These are phyloP conservation scores for Heloderma charlesbogerti DNA, from an alignment of 2,113 vertebrate genomes.

Conservation along the genomic window DNA sequence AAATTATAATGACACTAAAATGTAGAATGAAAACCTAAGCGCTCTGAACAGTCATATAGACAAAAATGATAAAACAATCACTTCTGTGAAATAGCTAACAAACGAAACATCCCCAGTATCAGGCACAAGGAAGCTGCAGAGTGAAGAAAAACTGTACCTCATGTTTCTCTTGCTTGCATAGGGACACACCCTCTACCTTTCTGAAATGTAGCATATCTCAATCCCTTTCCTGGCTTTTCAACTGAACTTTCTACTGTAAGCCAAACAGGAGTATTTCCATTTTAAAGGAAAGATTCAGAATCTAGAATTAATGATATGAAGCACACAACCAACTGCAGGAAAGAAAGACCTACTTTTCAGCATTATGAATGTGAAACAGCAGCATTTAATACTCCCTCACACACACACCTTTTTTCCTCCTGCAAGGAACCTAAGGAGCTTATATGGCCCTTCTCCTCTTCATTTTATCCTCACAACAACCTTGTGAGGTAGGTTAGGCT, in stretches of 20 bases:
- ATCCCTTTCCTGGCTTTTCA: neutral
- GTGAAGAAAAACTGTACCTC: neutral
- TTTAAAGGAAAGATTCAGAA: neutral
- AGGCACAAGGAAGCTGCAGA: neutral
- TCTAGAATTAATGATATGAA: neutral
- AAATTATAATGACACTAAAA: slow-evolving; percentile 9
- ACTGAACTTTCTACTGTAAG: neutral
- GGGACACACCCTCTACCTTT: too few species aligned
- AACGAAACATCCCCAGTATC: neutral
- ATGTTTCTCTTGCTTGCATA: neutral
- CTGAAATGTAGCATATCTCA: neutral
- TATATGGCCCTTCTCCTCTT: too few species aligned
- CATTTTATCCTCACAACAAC: too few species aligned
- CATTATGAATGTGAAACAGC: too few species aligned
- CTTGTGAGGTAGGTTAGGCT: too few species aligned
- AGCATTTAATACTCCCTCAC: too few species aligned
- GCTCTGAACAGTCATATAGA: neutral
- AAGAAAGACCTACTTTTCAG: neutral
- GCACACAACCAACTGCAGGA: neutral
- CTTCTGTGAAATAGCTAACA: neutral
- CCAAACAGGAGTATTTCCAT: neutral
- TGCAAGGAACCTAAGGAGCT: too few species aligned
- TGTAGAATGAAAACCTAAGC: neutral
- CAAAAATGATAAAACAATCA: neutral
- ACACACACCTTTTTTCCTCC: too few species aligned